A percentile compares a stretch with the other conserved stretches of the same genome.
phyloP scores from a whole-genome alignment of 2,113 vertebrate genomes.

The Alligator sinensis region DNA sequence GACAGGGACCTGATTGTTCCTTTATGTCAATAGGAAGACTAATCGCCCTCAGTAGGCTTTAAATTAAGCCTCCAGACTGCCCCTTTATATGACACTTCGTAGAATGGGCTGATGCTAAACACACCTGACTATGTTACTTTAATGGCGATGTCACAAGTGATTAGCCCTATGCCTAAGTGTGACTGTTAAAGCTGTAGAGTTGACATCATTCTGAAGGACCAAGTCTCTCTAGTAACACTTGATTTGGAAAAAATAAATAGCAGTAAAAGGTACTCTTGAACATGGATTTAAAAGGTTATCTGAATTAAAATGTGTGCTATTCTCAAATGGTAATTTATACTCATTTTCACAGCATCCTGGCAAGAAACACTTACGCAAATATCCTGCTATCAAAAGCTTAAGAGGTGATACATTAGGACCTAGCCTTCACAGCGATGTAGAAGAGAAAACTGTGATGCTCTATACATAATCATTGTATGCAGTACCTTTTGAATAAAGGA shows the following conservation, averaged over 20 bases:
- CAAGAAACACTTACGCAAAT: constrained; percentile 54
- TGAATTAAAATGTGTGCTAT: constrained; percentile 62
- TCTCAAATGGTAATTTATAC: constrained; percentile 47
- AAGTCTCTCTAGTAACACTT: not conserved
- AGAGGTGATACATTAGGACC: constrained; percentile 22
- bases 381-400: constrained; percentile 49
- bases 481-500: not conserved
- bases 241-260: constrained; percentile 59
- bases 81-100: not conserved
- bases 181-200: constrained; percentile 30
- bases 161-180: not conserved
- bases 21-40: not conserved
- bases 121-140: not conserved
- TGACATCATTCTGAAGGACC: not conserved
- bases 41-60: not conserved
- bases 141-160: not conserved
- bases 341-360: constrained; percentile 47
- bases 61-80: not conserved
- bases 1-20: not conserved
- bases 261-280: constrained; percentile 50
- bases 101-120: not conserved
- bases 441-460: constrained; percentile 14
- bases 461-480: not conserved
- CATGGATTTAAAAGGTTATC: constrained; percentile 62
- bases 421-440: constrained; percentile 41